phyloP scores from a whole-genome alignment of 2,888 invertebrate species.

The Cremastinae sp. region DNA sequence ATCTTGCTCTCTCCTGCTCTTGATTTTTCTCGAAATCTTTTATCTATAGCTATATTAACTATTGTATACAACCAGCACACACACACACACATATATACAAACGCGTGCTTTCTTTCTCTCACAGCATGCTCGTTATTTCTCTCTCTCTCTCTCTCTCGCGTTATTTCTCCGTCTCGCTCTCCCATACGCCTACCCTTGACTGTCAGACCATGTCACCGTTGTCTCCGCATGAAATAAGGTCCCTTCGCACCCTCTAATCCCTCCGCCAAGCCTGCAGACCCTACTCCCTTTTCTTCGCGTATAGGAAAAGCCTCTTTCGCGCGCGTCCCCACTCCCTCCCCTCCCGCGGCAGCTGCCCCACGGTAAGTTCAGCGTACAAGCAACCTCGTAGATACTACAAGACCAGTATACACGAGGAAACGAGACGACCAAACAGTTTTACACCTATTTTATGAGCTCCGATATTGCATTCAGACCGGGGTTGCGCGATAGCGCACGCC shows the following conservation, averaged over 20 bases:
- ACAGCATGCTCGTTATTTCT: constrained; percentile 1
- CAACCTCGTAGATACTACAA: constrained; percentile 55
- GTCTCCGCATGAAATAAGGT: constrained; percentile 2
- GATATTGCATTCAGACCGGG: constrained; percentile 73
- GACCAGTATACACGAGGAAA: constrained; percentile 41
- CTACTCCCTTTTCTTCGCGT: too few species aligned
- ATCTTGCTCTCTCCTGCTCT: neutral
- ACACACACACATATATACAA: too few species aligned
- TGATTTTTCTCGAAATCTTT: too few species aligned
- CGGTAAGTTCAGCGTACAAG: constrained; percentile 19
- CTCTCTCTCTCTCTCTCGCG: neutral
- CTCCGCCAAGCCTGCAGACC: too few species aligned
- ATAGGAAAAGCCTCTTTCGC: too few species aligned
- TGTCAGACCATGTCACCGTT: constrained; percentile 17
- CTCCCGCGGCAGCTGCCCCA: too few species aligned
- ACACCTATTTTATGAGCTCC: constrained; percentile 75
- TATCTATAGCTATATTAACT: too few species aligned
- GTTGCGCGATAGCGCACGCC: constrained; percentile 72
- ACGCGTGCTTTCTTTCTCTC: too few species aligned
- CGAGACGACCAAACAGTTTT: constrained; percentile 73
- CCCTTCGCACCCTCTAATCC: neutral
- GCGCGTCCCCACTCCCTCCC: too few species aligned
- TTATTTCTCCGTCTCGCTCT: neutral
- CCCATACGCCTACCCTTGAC: constrained; percentile 11
- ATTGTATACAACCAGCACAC: too few species aligned